These are phyloP conservation scores for Lochmaea capreae DNA, from an alignment of 2,888 invertebrate genomes.

Conservation along the genomic window DNA sequence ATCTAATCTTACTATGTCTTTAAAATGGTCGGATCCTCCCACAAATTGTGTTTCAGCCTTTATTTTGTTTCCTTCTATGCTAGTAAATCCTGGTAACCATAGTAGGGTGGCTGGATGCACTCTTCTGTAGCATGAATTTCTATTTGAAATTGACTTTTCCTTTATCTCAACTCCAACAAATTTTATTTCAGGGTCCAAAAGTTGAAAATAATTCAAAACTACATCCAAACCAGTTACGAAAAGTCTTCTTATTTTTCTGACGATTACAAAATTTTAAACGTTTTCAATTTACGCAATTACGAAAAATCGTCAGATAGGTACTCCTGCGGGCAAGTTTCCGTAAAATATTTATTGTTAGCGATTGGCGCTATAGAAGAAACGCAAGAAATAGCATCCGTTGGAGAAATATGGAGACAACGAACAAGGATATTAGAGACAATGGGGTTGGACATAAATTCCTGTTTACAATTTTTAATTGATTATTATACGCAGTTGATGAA, in stretches of 20 bases:
- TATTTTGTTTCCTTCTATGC: too few relatives aligned
- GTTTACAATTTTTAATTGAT: slow-evolving; percentile 91
- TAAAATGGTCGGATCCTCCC: too few relatives aligned
- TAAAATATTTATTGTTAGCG: slow-evolving; percentile 73
- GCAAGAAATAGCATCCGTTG: slow-evolving; percentile 61
- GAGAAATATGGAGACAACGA: slow-evolving; percentile 56
- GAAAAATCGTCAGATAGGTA: slow-evolving; percentile 70
- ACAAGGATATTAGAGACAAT: slow-evolving; percentile 67
- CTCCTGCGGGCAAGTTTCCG: slow-evolving; percentile 73
- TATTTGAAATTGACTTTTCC: background rate
- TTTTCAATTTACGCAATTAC: slow-evolving; percentile 73
- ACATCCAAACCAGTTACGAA: slow-evolving; percentile 55
- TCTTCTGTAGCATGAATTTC: background rate
- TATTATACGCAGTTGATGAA: slow-evolving; percentile 84
- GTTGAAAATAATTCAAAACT: slow-evolving; percentile 57
- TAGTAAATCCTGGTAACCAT: too few relatives aligned
- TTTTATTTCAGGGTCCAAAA: slow-evolving; percentile 58
- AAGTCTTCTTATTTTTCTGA: slow-evolving; percentile 47
- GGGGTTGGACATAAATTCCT: slow-evolving; percentile 90
- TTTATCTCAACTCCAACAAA: background rate
- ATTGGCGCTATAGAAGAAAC: slow-evolving; percentile 68
- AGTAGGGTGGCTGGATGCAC: too few relatives aligned
- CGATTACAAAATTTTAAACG: slow-evolving; percentile 54
- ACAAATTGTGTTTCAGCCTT: too few relatives aligned
- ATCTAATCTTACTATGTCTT: too few relatives aligned